phyloP scores from a whole-genome alignment of 2,113 vertebrate genomes.

The Meles meles region DNA sequence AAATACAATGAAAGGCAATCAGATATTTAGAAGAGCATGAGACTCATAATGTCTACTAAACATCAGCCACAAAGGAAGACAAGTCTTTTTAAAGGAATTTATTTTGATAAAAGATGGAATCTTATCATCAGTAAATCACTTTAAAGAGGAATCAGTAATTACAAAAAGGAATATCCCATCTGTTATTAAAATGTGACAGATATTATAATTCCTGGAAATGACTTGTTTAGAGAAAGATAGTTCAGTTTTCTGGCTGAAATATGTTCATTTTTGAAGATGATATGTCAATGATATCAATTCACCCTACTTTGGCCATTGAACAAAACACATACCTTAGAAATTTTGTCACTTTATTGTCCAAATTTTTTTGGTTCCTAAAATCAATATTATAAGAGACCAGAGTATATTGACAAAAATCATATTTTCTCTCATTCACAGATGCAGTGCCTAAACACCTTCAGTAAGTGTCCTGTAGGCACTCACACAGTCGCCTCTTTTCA shows the following conservation, averaged over 20 bases:
- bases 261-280: neutral
- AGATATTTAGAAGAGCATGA: neutral
- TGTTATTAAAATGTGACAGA: conserved; percentile 31
- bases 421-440: conserved; percentile 44
- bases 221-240: conserved; percentile 46
- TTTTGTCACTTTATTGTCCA: conserved; percentile 38
- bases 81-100: neutral
- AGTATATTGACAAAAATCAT: conserved; percentile 32
- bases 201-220: conserved; percentile 1
- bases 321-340: neutral
- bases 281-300: neutral
- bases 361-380: neutral
- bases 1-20: conserved; percentile 26
- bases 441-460: conserved; percentile 30
- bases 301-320: neutral
- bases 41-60: neutral
- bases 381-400: conserved; percentile 6
- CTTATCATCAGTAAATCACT: neutral
- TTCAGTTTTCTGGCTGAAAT: conserved; percentile 18
- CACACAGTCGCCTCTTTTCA: conserved; percentile 26
- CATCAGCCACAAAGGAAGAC: neutral
- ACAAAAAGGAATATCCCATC: conserved; percentile 22
- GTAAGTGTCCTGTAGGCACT: conserved; percentile 18
- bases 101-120: neutral
- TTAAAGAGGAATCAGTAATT: neutral